Evolutionary conservation across 1,140 invertebrate genomes (phyloP), one percentile per base, ranked within the genome.

Genomic region (Elymnias hypermnestra): DNA sequence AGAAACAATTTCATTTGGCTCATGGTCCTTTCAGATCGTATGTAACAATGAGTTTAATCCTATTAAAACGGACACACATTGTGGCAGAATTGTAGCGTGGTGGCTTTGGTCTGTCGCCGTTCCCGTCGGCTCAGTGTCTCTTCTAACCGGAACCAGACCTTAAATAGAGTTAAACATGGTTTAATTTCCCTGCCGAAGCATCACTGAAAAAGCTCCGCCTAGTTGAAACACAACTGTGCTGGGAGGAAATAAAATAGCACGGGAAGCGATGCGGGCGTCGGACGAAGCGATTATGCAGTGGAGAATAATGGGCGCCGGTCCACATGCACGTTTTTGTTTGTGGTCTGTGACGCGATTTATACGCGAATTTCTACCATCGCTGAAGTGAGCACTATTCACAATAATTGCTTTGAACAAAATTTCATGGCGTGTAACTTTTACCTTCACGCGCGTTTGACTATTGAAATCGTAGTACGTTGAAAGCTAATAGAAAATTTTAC

Each of bases 291-390:
- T 84, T 84, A 84, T 84, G 76, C 81, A 83, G 81, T 84, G 78
- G 78, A 85, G 78, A 85, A 83, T 85, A 85, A 83, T 85, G 78
- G 82, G 61, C 72, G 71, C 74, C 73, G 74, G 78, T 85, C 82
- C 78, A 79, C 82, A 79, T 85, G 78, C 77, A 85, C 78, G 82
- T 85, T 85, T 85, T 85, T 85, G 82, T 85, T 85, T 85, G 82
- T 83, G 82, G 82, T 79, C 82, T 85, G 73, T 79, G 82, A 85
- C 78, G 78, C 82, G 78, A 85, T 85, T 85, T 85, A 85, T 85
- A 82, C 78, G 69, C 65, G 78, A 83, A 83, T 79, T 83, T 82
- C 78, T 78, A 75, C 81, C 76, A 68, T 77, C 71, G 74, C 76
- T 74, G 73, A 84, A 84, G 81, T 84, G 78, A 83, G 64, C 76